Conservation (phyloP, 2,113 vertebrate genomes). For the Pseudorhombus dupliciocellatus region DNA sequence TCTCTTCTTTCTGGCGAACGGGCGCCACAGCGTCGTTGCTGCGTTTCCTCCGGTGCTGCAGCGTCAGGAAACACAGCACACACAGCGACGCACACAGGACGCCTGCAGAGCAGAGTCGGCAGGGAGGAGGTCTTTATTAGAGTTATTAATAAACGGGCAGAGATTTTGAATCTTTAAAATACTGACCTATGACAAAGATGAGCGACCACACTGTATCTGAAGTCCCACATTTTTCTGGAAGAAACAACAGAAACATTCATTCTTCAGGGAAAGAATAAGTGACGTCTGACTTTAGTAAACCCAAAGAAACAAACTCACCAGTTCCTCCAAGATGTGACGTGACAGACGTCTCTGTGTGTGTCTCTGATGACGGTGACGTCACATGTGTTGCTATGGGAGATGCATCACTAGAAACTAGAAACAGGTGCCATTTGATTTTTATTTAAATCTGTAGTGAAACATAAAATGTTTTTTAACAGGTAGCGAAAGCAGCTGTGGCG, state of each 20-base stretch:
- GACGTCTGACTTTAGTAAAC: too few species aligned
- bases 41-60: constrained; percentile 62
- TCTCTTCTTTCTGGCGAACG: neutral
- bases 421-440: too few species aligned
- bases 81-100: constrained; percentile 66
- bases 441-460: neutral
- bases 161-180: too few species aligned
- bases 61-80: constrained; percentile 52
- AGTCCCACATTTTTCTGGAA: neutral
- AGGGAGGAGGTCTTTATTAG: neutral
- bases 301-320: constrained; percentile 43
- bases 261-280: neutral
- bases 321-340: constrained; percentile 34
- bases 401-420: too few species aligned
- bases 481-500: neutral
- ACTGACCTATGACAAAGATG: constrained; percentile 39
- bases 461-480: neutral
- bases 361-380: neutral
- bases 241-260: neutral
- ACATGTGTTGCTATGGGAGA: constrained; percentile 3
- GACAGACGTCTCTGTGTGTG: neutral
- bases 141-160: neutral
- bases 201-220: neutral
- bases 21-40: constrained; percentile 61
- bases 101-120: constrained; percentile 45